Conservation (phyloP, 1,140 invertebrate species). For the Bradynema listronoti region DNA sequence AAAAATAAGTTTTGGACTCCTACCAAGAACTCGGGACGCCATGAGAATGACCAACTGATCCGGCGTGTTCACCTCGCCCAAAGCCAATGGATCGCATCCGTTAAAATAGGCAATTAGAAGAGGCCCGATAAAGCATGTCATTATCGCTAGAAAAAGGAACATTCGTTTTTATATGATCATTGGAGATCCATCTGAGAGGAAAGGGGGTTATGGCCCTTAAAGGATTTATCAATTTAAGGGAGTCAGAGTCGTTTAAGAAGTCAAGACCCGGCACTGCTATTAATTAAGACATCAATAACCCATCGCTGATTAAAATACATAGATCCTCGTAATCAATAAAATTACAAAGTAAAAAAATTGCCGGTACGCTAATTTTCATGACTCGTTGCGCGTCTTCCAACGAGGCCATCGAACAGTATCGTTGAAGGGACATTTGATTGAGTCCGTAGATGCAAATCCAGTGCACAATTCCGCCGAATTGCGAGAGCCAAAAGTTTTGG, state of each 20-base stretch:
- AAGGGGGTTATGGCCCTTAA: too few species aligned
- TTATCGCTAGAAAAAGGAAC: conserved; percentile 26
- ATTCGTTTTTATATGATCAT: too few species aligned
- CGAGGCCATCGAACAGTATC: conserved; percentile 41
- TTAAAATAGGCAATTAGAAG: conserved; percentile 48
- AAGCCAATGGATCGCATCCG: conserved; percentile 42
- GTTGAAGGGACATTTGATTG: conserved; percentile 50
- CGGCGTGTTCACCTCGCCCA: conserved; percentile 38
- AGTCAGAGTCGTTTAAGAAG: too few species aligned
- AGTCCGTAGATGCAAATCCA: conserved; percentile 45
- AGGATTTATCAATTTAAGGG: too few species aligned
- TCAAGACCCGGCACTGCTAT: too few species aligned
- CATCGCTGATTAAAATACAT: too few species aligned
- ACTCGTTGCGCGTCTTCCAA: conserved; percentile 32
- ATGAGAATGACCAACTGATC: conserved; percentile 44
- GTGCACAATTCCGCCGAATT: conserved; percentile 39
- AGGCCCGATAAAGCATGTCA: conserved; percentile 35
- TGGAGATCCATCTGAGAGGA: too few species aligned
- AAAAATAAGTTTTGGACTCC: conserved; percentile 3
- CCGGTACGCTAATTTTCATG: conserved; percentile 31
- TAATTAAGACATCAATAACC: too few species aligned
- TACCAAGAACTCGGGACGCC: conserved; percentile 41
- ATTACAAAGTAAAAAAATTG: conserved; percentile 15
- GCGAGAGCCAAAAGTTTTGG: conserved; percentile 36
- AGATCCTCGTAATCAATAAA: too few species aligned